Evolutionary conservation across 2,797 vertebrate genomes (phyloP).

Genomic region (Danio albolineatus): DNA sequence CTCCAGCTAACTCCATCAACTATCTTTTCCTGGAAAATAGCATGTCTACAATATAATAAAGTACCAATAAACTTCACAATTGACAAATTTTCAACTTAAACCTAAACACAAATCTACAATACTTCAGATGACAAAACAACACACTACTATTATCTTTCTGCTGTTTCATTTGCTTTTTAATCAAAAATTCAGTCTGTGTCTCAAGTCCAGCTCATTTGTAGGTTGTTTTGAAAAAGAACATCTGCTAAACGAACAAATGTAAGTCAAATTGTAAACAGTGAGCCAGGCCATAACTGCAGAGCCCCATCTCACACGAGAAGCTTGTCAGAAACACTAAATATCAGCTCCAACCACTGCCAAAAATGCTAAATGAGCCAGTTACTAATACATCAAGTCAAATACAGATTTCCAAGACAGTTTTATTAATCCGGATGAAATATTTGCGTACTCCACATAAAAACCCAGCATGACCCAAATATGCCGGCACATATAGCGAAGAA

Average conservation of each 20-base stretch:
- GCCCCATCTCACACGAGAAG: constrained; percentile 15
- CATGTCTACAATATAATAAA: not conserved
- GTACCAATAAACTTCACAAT: not conserved
- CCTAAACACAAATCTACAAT: not conserved
- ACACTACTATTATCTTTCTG: not conserved
- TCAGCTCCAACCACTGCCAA: constrained; percentile 19
- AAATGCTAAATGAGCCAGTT: constrained; percentile 12
- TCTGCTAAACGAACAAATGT: constrained; percentile 24
- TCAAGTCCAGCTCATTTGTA: not conserved
- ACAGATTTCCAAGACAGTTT: constrained; percentile 7
- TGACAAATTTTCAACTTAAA: not conserved
- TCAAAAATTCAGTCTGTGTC: not conserved
- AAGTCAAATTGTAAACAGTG: constrained; percentile 24
- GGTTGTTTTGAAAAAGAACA: constrained; percentile 15
- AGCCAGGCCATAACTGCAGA: constrained; percentile 6
- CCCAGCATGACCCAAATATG: constrained; percentile 55
- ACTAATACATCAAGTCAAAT: constrained; percentile 19
- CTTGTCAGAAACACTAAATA: constrained; percentile 18
- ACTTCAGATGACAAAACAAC: too few relatives aligned
- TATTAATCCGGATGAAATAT: constrained; percentile 48
- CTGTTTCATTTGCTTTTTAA: not conserved
- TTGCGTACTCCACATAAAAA: constrained; percentile 53
- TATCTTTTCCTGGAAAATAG: not conserved
- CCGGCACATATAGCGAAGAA: constrained; percentile 54
- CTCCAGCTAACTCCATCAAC: not conserved